Evolutionary conservation across 2,113 vertebrate genomes (phyloP).

Genomic region (Euleptes europaea): DNA sequence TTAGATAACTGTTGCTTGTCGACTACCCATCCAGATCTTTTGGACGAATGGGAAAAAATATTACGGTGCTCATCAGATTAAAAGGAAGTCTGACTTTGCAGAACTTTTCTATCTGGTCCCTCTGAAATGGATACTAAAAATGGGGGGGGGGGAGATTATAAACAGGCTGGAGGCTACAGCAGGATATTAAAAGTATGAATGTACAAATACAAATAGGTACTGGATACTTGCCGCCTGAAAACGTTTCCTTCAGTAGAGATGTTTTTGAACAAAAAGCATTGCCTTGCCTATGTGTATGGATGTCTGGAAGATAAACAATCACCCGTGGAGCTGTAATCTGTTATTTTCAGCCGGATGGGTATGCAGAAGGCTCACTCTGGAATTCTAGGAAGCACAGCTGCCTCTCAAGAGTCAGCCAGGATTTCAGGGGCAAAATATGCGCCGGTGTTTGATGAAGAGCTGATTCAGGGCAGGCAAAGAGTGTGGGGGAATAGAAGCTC

Average conservation of each 20-base stretch:
- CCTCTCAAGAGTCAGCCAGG: not conserved
- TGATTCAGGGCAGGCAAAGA: no score
- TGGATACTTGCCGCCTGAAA: not conserved
- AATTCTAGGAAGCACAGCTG: not conserved
- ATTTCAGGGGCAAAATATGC: no score
- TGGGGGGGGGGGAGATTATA: not conserved
- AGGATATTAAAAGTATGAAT: no score
- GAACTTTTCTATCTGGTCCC: not conserved
- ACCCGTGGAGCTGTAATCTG: not conserved
- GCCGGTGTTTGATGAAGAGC: not conserved
- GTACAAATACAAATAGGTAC: not conserved
- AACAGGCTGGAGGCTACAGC: no score
- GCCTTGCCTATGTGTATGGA: not conserved
- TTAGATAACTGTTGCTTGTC: not conserved
- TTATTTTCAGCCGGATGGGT: not conserved
- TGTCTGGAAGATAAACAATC: not conserved
- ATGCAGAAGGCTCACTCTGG: not conserved
- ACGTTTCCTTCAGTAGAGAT: not conserved
- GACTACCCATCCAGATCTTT: not conserved
- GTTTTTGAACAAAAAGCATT: not conserved
- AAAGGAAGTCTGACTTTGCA: not conserved
- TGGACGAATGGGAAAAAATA: not conserved
- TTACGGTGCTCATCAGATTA: not conserved
- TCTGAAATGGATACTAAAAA: not conserved
- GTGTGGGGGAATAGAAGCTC: no score